phyloP scores from a whole-genome alignment of 2,888 invertebrate genomes.

The Scaptomyza cyrtandrae region DNA sequence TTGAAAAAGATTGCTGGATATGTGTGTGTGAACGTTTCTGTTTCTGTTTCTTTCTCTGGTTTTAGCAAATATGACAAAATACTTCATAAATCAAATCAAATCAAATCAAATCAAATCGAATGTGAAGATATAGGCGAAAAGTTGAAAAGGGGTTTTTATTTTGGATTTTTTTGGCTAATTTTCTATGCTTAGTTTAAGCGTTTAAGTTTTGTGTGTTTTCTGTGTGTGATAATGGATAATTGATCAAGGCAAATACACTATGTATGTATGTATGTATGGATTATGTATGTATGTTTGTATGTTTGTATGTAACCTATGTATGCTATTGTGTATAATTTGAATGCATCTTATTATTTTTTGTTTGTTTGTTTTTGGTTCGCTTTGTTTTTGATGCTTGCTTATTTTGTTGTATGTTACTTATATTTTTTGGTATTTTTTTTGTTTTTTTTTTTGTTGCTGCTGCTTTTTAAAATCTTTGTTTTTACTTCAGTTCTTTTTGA shows the following conservation, averaged over 20 bases:
- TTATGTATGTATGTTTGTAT: constrained; percentile 25
- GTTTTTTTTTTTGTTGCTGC: constrained; percentile 64
- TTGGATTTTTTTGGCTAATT: neutral
- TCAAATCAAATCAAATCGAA: neutral
- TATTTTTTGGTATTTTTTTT: constrained; percentile 42
- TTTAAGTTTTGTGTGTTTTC: neutral
- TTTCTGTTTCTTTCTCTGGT: constrained; percentile 30
- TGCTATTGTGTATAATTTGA: constrained; percentile 34
- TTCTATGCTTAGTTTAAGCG: neutral
- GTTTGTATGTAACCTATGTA: constrained; percentile 25
- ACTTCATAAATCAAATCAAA: neutral
- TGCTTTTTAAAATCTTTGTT: constrained; percentile 82
- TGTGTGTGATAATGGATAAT: constrained; percentile 8
- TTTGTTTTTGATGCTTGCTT: constrained; percentile 37
- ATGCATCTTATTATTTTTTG: constrained; percentile 19
- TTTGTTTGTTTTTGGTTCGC: constrained; percentile 36
- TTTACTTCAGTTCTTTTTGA: constrained; percentile 82
- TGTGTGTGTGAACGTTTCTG: constrained; percentile 30
- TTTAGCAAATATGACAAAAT: constrained; percentile 11
- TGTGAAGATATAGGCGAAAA: neutral
- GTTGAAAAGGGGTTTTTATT: neutral
- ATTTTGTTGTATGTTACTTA: constrained; percentile 50
- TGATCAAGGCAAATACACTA: constrained; percentile 11
- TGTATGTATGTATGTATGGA: constrained; percentile 4
- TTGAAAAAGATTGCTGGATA: constrained; percentile 53